Percentiles rank a stretch among this genome's conserved stretches.
Evolutionary conservation across 2,113 vertebrate species (phyloP).

Genomic region (Alces alces): DNA sequence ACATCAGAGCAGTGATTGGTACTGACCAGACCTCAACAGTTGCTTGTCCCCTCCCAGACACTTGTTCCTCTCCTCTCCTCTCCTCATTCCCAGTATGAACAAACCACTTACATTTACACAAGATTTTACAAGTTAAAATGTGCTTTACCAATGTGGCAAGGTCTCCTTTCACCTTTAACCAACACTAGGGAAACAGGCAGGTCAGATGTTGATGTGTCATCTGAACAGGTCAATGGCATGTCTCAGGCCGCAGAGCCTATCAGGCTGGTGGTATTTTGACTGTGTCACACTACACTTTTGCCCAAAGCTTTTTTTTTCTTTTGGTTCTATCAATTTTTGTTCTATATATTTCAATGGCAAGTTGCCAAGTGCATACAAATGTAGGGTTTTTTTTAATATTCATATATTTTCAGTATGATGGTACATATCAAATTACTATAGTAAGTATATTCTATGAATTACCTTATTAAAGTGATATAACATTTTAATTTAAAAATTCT

Average conservation of each 20-base stretch:
- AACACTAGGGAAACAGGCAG: not conserved
- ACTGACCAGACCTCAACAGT: not conserved
- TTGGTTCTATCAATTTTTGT: not conserved
- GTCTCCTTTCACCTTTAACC: not conserved
- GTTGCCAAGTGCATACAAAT: not conserved
- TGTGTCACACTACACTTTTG: not conserved
- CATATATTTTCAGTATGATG: not conserved
- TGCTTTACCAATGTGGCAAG: not conserved
- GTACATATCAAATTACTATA: not conserved
- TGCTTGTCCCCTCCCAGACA: not conserved
- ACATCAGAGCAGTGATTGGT: not conserved
- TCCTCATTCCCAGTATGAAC: not conserved
- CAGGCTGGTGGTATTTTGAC: not conserved
- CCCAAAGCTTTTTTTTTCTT: not conserved
- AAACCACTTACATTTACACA: not conserved
- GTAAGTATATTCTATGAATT: not conserved
- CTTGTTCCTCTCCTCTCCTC: not conserved
- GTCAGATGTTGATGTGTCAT: not conserved
- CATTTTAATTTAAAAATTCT: not conserved
- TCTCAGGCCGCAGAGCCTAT: not conserved
- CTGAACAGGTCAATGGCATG: not conserved
- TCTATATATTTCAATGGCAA: not conserved
- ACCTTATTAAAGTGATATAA: not conserved
- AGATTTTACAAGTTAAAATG: not conserved
- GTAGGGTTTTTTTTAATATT: not conserved